phyloP scores from a whole-genome alignment of 2,113 vertebrate species.

The Lycocorax pyrrhopterus region DNA sequence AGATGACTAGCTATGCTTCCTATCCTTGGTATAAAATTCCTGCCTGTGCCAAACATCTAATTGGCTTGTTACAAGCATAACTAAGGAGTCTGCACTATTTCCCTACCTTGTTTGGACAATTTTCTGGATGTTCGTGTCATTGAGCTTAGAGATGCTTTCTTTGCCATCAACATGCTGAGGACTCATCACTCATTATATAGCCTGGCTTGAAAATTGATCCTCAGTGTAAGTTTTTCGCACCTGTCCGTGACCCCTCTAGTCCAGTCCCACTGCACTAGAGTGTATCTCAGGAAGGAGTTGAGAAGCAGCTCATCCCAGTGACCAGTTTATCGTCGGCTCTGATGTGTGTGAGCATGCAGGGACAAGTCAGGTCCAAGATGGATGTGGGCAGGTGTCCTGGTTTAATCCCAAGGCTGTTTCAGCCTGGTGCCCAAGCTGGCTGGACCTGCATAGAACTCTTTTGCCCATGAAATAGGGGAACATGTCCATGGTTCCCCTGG shows the following conservation, averaged over 20 bases:
- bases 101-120: neutral
- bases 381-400: accelerated
- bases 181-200: neutral
- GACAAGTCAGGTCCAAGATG: neutral
- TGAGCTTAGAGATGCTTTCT: neutral
- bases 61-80: neutral
- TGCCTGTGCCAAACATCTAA: neutral
- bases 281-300: neutral
- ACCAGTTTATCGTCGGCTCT: neutral
- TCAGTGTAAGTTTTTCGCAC: neutral
- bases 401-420: neutral
- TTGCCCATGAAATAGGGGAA: neutral
- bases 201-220: neutral
- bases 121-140: neutral
- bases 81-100: neutral
- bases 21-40: neutral
- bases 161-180: neutral
- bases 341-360: neutral
- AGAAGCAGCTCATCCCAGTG: neutral
- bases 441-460: neutral
- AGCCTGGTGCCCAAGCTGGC: neutral
- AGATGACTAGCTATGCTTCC: neutral
- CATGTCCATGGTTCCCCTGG: neutral
- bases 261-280: neutral
- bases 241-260: neutral